Evolutionary conservation across 1,140 invertebrate species (phyloP).

Genomic region (Tigriopus japonicus): DNA sequence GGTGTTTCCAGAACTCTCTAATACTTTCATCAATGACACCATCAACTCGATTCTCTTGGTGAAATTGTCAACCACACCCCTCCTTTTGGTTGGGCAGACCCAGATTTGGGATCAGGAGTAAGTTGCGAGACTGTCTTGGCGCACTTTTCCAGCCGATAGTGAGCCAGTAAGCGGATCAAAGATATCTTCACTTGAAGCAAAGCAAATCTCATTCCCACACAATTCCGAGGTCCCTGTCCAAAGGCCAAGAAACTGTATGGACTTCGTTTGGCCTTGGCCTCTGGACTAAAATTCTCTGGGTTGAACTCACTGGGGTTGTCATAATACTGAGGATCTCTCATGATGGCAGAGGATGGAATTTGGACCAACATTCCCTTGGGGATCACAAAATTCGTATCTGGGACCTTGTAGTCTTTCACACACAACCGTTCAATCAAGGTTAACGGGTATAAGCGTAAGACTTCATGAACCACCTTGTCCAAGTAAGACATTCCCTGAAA

Average conservation of each 20-base stretch:
- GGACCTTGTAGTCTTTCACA: conserved; percentile 6
- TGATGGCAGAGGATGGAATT: conserved; percentile 16
- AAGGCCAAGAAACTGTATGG: conserved; percentile 34
- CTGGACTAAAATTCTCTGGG: conserved; percentile 18
- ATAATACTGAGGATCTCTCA: conserved; percentile 16
- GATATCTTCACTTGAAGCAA: conserved; percentile 21
- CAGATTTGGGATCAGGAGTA: too few species aligned
- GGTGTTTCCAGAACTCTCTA: too few species aligned
- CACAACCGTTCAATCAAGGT: not conserved
- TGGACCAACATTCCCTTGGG: conserved; percentile 15
- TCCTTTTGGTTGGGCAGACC: too few species aligned
- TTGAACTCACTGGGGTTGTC: conserved; percentile 19
- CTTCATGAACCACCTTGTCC: not conserved
- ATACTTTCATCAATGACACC: too few species aligned
- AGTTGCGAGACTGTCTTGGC: too few species aligned
- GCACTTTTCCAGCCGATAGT: too few species aligned
- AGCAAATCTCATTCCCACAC: conserved; percentile 32
- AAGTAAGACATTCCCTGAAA: not conserved
- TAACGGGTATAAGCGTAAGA: not conserved
- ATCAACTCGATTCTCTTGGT: too few species aligned
- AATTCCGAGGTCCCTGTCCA: conserved; percentile 35
- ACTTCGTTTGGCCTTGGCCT: conserved; percentile 25
- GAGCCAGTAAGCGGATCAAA: not conserved
- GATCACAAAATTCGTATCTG: conserved; percentile 10
- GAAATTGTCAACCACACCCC: too few species aligned